Percentiles rank a stretch among this genome's conserved stretches.
These are phyloP conservation scores for Stegodyphus mimosarum DNA, from an alignment of 1,140 invertebrate genomes.

Conservation along the genomic window DNA sequence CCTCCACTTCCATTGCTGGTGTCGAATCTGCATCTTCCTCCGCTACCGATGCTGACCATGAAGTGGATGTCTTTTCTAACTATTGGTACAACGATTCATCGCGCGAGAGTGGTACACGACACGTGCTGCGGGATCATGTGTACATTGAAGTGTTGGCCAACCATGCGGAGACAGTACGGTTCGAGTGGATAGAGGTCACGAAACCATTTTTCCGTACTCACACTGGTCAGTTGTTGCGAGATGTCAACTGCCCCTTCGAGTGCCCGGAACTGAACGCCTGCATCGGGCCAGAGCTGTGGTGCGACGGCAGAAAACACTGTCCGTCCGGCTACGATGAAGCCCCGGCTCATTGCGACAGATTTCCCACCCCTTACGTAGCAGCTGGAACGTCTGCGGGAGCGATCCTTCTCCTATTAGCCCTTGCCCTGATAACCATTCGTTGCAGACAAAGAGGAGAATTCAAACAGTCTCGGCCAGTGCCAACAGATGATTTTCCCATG, in stretches of 20 bases:
- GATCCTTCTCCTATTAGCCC: slow-evolving; percentile 32
- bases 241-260: slow-evolving; percentile 75
- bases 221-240: slow-evolving; percentile 70
- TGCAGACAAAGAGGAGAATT: slow-evolving; percentile 44
- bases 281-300: slow-evolving; percentile 88
- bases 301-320: slow-evolving; percentile 85
- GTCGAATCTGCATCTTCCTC: slow-evolving; percentile 21
- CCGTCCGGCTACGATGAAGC: slow-evolving; percentile 89
- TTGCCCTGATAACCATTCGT: slow-evolving; percentile 15
- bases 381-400: slow-evolving; percentile 44
- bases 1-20: slow-evolving; percentile 29
- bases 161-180: slow-evolving; percentile 78
- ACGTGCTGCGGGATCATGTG: slow-evolving; percentile 50
- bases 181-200: slow-evolving; percentile 86
- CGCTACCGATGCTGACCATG: neutral
- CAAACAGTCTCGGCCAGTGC: slow-evolving; percentile 54
- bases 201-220: slow-evolving; percentile 66
- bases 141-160: slow-evolving; percentile 81
- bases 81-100: slow-evolving; percentile 62
- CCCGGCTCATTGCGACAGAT: slow-evolving; percentile 72
- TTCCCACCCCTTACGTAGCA: slow-evolving; percentile 60
- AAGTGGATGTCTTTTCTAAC: slow-evolving; percentile 61
- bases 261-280: slow-evolving; percentile 89
- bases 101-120: neutral
- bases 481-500: slow-evolving; percentile 59